Conservation (phyloP, 2,888 invertebrate genomes). For the Scaptodrosophila latifasciaeformis region DNA sequence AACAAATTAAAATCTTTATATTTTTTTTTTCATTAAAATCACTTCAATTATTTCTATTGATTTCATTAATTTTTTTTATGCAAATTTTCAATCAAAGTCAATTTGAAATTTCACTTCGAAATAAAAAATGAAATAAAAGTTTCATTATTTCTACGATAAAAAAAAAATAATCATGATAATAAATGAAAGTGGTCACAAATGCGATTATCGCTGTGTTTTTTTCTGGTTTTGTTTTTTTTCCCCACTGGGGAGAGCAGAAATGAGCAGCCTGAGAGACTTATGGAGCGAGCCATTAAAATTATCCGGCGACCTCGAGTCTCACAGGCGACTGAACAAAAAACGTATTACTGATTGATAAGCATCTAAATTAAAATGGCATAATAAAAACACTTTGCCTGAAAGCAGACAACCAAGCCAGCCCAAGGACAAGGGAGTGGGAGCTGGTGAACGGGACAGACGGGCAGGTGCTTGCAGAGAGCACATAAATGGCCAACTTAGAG, state of each 20-base stretch:
- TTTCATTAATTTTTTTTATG: constrained; percentile 11
- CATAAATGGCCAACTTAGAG: constrained; percentile 7
- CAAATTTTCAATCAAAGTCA: background rate
- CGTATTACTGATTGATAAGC: constrained; percentile 61
- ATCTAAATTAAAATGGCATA: constrained; percentile 67
- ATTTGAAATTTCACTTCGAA: background rate
- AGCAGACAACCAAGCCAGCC: background rate
- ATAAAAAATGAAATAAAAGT: too few species aligned
- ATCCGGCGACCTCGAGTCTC: too few species aligned
- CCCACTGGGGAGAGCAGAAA: too few species aligned
- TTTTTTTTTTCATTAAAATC: too few species aligned
- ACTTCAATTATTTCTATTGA: too few species aligned
- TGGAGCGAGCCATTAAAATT: too few species aligned
- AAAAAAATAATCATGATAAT: constrained; percentile 21
- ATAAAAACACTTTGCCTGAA: constrained; percentile 50
- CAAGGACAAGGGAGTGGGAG: too few species aligned
- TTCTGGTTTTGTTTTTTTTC: constrained; percentile 12
- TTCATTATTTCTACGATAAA: too few species aligned
- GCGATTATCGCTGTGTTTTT: constrained; percentile 6
- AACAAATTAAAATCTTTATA: too few species aligned
- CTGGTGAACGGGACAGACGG: background rate
- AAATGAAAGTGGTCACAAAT: constrained; percentile 49
- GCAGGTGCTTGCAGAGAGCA: background rate
- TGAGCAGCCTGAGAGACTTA: too few species aligned
- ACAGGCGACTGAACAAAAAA: too few species aligned